phyloP scores from a whole-genome alignment of 2,888 invertebrate species.

The Nasonia oneida region DNA sequence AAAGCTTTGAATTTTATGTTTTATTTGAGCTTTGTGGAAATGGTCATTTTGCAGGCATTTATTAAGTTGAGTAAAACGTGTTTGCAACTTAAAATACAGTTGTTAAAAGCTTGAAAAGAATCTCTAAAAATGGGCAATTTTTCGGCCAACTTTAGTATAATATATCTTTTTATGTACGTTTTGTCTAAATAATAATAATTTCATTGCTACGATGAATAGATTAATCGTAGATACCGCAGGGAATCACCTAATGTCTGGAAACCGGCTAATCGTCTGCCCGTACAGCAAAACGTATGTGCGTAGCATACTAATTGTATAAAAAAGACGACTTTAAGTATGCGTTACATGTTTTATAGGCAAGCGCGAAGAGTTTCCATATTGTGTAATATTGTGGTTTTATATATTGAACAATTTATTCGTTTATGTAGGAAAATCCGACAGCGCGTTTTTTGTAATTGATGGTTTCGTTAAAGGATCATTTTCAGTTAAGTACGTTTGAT shows the following conservation, averaged over 20 bases:
- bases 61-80: too few species aligned
- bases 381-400: not conserved
- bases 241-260: not conserved
- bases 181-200: not conserved
- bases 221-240: not conserved
- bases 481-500: not conserved
- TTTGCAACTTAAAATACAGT: too few species aligned
- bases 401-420: constrained; percentile 8
- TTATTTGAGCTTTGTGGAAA: too few species aligned
- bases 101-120: too few species aligned
- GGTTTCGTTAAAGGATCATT: not conserved
- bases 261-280: constrained; percentile 4
- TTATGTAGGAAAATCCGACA: not conserved
- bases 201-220: not conserved
- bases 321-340: constrained; percentile 33
- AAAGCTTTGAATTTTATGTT: too few species aligned
- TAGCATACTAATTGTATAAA: constrained; percentile 1
- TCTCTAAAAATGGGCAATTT: too few species aligned
- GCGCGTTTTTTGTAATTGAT: not conserved
- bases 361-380: constrained; percentile 21
- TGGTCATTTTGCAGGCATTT: too few species aligned
- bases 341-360: constrained; percentile 38
- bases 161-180: not conserved
- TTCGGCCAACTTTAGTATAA: too few species aligned
- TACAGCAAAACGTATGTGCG: not conserved